These are phyloP conservation scores for Acrossocheilus fasciatus DNA, from an alignment of 2,797 vertebrate genomes.

Conservation along the genomic window DNA sequence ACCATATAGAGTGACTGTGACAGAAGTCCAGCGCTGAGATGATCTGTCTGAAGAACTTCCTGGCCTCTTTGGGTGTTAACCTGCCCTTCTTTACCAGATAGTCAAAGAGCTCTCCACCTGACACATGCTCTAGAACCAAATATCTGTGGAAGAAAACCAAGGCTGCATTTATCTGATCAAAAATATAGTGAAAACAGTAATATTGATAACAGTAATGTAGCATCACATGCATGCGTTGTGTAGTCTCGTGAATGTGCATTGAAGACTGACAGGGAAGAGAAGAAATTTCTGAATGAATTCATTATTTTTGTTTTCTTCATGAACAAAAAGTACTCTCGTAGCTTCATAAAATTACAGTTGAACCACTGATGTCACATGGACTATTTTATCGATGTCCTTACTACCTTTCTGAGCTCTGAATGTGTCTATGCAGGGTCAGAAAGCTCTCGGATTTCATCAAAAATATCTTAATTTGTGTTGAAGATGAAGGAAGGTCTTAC, in stretches of 20 bases:
- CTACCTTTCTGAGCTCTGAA: background rate
- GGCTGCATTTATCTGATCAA: background rate
- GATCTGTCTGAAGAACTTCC: constrained; percentile 99
- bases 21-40: constrained; percentile 99
- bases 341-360: background rate
- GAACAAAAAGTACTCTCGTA: background rate
- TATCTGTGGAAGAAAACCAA: constrained; percentile 78
- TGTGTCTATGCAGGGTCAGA: background rate
- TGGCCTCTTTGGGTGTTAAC: constrained; percentile 95
- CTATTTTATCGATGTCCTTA: background rate
- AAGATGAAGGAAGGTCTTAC: too few relatives aligned
- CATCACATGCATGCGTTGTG: too few relatives aligned
- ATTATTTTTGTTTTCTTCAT: background rate
- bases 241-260: too few relatives aligned
- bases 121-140: constrained; percentile 97
- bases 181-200: background rate
- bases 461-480: background rate
- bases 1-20: constrained; percentile 99
- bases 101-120: constrained; percentile 97
- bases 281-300: background rate
- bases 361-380: background rate
- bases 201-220: too few relatives aligned
- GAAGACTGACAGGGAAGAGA: background rate
- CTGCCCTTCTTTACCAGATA: constrained; percentile 98
- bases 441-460: background rate